Base-by-base conservation (phyloP, 1,140 invertebrate species). In the Drosophila gunungcola region DNA sequence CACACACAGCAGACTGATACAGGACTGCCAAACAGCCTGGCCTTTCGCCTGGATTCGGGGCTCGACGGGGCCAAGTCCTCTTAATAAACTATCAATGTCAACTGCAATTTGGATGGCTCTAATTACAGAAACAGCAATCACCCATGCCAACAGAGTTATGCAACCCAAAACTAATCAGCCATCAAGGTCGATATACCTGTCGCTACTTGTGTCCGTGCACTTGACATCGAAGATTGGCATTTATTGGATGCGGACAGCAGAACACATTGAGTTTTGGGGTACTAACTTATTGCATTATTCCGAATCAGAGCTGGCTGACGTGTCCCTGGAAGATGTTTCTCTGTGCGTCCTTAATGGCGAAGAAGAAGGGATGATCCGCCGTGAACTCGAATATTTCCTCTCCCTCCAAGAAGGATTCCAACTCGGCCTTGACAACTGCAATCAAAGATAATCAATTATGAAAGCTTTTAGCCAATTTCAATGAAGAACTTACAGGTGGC, bases 311-410 rank as follows among this genome's bases (percentile, higher is more conserved):
- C 34, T 69, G 54, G n/a, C 49, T 78, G 10, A 85, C 68, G 54
- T 81, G 77, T n/a, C 78, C 81, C 36, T 63, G 45, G 39, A 86
- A 80, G 45, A 65, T 63, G 38, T 64, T 67, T 36, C 45, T 78
- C 43, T 78, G 13, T 7, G 41, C 21, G 38, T 65, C 57, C 45
- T 62, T 56, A 27, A 85, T 75, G 46, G 70, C 61, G 27, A 81
- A 86, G 45, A 78, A 60, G 25, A 86, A 91, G 7, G 89, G 83
- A 70, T 84, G 89, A 67, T 91, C 70, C 0, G 78, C 89, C 0
- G 27, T 70, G 13, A 91, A 91, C 32, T 80, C 34, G 10, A 58
- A 54, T 16, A 45, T 29, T 21, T 64, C 29, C 27, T 76, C 63
- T 7, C 63, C 45, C 25, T 5, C 36, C 1, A 73, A 3, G 10